Conservation (phyloP, 2,797 vertebrate genomes). For the Lithobates pipiens region DNA sequence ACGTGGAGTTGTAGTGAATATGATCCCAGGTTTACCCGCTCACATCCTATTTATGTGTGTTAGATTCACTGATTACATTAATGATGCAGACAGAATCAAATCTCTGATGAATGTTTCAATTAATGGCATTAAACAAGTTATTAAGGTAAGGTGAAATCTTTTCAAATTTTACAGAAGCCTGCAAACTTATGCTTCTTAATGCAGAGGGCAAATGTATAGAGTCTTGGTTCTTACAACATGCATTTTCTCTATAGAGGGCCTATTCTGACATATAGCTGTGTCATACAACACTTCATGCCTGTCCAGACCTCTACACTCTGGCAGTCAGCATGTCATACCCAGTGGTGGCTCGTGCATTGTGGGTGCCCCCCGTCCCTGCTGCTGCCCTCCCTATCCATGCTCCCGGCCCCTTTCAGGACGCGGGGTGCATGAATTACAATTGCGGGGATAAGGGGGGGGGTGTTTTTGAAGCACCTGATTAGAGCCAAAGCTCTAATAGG, state of each 20-base stretch:
- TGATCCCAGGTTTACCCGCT: constrained; percentile 91
- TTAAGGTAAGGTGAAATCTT: constrained; percentile 76
- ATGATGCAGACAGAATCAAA: constrained; percentile 87
- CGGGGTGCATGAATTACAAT: too few species aligned
- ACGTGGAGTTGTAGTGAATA: constrained; percentile 92
- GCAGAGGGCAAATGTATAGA: neutral
- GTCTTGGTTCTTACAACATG: neutral
- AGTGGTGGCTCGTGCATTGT: too few species aligned
- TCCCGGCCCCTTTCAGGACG: too few species aligned
- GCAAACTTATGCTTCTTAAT: too few species aligned
- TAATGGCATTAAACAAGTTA: constrained; percentile 84
- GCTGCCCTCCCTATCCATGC: too few species aligned
- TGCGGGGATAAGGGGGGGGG: too few species aligned
- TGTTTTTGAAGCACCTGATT: too few species aligned
- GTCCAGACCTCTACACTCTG: neutral
- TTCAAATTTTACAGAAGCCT: neutral
- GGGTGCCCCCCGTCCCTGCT: too few species aligned
- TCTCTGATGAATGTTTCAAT: constrained; percentile 89
- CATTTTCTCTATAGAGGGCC: neutral
- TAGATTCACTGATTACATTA: constrained; percentile 90
- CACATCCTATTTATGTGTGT: constrained; percentile 95
- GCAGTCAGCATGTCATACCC: neutral
- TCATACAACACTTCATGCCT: neutral
- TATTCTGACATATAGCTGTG: neutral
- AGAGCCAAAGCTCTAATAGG: too few species aligned